Base-by-base conservation (phyloP, 2,113 vertebrate species). In the Ramphastos sulfuratus region DNA sequence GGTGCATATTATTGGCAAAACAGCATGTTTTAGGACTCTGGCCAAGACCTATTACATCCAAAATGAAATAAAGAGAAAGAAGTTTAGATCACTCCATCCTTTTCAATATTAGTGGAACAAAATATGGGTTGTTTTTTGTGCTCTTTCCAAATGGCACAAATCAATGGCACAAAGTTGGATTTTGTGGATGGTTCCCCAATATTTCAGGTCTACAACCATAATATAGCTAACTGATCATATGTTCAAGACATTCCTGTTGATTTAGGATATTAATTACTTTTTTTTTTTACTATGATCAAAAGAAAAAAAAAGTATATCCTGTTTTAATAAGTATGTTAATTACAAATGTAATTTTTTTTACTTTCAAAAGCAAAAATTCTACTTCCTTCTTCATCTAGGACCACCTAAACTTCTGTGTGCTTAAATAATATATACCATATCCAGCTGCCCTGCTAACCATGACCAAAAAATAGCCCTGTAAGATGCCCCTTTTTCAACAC, bases 1-100 rank as follows among this genome's bases (percentile, higher is more conserved):
- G 13, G 9, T 24, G 25, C 23, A 6, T 0, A 0, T 28, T 44
- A 6, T 4, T 24, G 72, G 31, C 39, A 56, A 9, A 46, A 42
- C 46, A 63, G 35, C 4, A 31, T 5, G 0, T 0, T 27, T 66
- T 3, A 8, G 30, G 24, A 30, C 30, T 74, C 65, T 19, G 27
- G 7, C 61, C 75, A 79, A 48, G 25, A 55, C 15, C 31, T 28
- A 4, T n/a, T 39, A 18, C 44, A 85, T 25, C 56, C 72, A 58
- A 85, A 81, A 70, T 4, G 4, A 84, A 87, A 75, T 10, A 87
- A 73, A 67, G 2, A 54, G 39, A 74, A n/a, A 3, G 4, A 72
- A 58, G 2, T 46, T 42, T 37, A 67, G 18, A 46, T 71, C 25
- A 27, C 15, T 52, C 15, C 8, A 16, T 8, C 17, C 5, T 9